phyloP scores from a whole-genome alignment of 2,888 invertebrate genomes.

The Geophilus truncorum region DNA sequence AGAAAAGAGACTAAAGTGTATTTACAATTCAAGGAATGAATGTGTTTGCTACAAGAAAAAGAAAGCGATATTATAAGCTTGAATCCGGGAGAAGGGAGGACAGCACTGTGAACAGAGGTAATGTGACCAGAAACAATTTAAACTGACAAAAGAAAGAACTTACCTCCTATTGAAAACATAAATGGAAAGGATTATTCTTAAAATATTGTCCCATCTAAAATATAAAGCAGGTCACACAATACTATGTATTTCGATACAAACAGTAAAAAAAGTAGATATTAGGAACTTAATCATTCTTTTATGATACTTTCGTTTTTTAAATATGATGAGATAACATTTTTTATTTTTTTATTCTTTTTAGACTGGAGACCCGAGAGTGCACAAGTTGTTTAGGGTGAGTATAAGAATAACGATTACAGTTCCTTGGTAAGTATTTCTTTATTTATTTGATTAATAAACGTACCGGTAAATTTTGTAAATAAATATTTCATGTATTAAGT shows the following conservation, averaged over 20 bases:
- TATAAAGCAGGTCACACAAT: neutral
- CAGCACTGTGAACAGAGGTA: constrained; percentile 13
- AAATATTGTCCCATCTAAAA: neutral
- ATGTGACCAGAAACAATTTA: neutral
- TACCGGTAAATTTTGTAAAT: no score
- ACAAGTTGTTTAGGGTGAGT: no score
- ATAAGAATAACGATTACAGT: no score
- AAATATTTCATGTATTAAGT: no score
- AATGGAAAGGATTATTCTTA: neutral
- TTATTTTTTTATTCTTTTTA: no score
- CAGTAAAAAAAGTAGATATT: neutral
- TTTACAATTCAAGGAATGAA: neutral
- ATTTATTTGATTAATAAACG: no score
- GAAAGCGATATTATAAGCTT: neutral
- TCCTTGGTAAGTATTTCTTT: no score
- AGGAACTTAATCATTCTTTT: neutral
- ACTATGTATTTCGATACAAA: neutral
- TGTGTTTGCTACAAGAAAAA: neutral
- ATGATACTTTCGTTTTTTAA: no score
- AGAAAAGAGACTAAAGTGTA: neutral
- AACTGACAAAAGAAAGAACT: neutral
- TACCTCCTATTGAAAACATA: neutral
- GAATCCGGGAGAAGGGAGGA: constrained; percentile 8
- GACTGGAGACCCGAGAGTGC: no score
- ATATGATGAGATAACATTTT: no score